These are phyloP conservation scores for Dasyurus viverrinus DNA, from an alignment of 2,113 vertebrate species.

Conservation along the genomic window DNA sequence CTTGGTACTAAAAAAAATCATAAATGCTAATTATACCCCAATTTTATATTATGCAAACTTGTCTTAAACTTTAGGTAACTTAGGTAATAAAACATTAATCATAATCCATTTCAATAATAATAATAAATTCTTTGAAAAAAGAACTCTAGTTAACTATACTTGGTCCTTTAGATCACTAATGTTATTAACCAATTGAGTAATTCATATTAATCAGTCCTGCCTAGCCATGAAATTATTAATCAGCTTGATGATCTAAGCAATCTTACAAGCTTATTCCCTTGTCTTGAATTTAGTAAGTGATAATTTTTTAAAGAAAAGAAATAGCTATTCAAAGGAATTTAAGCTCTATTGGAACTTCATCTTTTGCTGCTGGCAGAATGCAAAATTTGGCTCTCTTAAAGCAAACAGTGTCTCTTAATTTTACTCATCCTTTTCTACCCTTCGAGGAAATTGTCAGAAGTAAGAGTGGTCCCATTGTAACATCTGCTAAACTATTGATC, in stretches of 20 bases:
- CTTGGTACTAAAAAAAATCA: neutral
- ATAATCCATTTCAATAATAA: conserved; percentile 77
- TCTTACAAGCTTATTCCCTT: too few species aligned
- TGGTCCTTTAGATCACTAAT: conserved; percentile 72
- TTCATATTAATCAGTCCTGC: conserved; percentile 81
- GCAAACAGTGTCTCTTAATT: neutral
- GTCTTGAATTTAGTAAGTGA: conserved; percentile 77
- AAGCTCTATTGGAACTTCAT: neutral
- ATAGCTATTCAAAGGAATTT: conserved; percentile 10
- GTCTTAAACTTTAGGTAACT: conserved; percentile 61
- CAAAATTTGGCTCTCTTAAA: neutral
- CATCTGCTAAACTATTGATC: neutral
- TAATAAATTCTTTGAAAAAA: conserved; percentile 70
- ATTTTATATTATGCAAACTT: conserved; percentile 4
- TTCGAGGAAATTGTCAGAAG: neutral
- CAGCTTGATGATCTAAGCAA: conserved; percentile 79
- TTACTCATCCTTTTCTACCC: neutral
- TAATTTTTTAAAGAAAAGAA: conserved; percentile 44
- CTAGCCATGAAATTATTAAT: conserved; percentile 78
- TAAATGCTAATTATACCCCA: neutral
- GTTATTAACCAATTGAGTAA: conserved; percentile 84
- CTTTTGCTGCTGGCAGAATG: neutral
- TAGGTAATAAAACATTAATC: conserved; percentile 66
- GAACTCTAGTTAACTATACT: conserved; percentile 63
- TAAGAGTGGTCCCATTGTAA: neutral